Conservation (phyloP, 2,888 invertebrate species). For the Temnothorax rugatulus region DNA sequence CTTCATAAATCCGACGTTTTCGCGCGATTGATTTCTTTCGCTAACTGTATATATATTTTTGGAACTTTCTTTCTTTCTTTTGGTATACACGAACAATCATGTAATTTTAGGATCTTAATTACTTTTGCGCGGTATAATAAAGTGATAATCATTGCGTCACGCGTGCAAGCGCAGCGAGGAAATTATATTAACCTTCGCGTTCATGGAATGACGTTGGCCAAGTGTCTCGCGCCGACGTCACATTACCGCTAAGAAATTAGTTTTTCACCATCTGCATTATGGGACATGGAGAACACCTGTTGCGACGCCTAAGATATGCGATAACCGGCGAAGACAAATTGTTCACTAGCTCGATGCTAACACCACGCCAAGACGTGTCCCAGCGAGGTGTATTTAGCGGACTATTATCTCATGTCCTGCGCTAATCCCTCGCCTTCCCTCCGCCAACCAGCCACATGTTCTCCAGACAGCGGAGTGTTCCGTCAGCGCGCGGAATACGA, state of each 20-base stretch:
- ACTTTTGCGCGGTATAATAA: not conserved
- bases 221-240: not conserved
- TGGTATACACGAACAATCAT: not conserved
- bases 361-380: not conserved
- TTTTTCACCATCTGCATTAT: constrained; percentile 29
- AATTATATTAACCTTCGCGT: not conserved
- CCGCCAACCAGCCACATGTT: not conserved
- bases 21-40: not conserved
- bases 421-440: not conserved
- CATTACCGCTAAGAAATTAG: constrained; percentile 32
- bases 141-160: not conserved
- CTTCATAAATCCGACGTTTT: not conserved
- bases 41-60: not conserved
- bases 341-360: constrained; percentile 15
- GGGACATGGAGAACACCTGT: constrained; percentile 41
- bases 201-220: not conserved
- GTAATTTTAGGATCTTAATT: not conserved
- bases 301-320: constrained; percentile 24
- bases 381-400: not conserved
- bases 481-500: not conserved
- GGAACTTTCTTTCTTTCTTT: not conserved
- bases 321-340: constrained; percentile 41
- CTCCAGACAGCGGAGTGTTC: not conserved
- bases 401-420: constrained; percentile 32
- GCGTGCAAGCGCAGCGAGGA: not conserved